Evolutionary conservation across 2,888 invertebrate species (phyloP), one percentile per base, ranked within the genome.

Genomic region (Teleiodes luculella): DNA sequence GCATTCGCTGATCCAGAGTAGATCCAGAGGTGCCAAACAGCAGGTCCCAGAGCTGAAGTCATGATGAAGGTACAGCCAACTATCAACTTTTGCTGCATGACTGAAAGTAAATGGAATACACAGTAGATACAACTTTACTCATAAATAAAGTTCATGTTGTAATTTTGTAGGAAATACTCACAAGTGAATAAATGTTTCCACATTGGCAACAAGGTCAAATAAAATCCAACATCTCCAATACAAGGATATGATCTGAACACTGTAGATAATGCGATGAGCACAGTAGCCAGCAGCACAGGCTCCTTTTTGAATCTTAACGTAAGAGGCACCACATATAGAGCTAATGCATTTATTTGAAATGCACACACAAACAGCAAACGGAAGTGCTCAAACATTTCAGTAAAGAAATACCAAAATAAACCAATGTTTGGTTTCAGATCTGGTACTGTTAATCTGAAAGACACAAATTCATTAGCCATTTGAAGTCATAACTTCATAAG

Each of bases 361-460:
- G 98, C 96, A 75, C 95, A 97, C 20, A 98, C 93, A 86, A 99
- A 99, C 70, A 99, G 92, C 58, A 95, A 91, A 49, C 98, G 93
- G 75, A 99, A 99, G 83, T 99, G 99, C 70, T 99, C 98, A 91
- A 99, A 99, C 97, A 99, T 98, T 91, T 99, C 99, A 0, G 98
- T 98, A 82, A 99, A 99, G 86, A 99, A 99, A 76, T 99, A 99
- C 99, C 99, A 99, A 83, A 98, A 99, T 1, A 99, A 89, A 0
- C 99, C 99, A 67, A 98, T 95, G 77, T 99, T 99, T 20, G 99
- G 99, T 66, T 96, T 95, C 61, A 99, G 90, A 80, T 99, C 99
- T 1, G 97, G 96, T 51, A 98, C 97, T 14, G 93, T 93, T 61
- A 98, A 91, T 72, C 97, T 97, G 87, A 78, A 92, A 83, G 36